Percentiles rank a stretch among this genome's conserved stretches.
Evolutionary conservation across 1,140 invertebrate genomes (phyloP).

Genomic region (Drosophila parvula): DNA sequence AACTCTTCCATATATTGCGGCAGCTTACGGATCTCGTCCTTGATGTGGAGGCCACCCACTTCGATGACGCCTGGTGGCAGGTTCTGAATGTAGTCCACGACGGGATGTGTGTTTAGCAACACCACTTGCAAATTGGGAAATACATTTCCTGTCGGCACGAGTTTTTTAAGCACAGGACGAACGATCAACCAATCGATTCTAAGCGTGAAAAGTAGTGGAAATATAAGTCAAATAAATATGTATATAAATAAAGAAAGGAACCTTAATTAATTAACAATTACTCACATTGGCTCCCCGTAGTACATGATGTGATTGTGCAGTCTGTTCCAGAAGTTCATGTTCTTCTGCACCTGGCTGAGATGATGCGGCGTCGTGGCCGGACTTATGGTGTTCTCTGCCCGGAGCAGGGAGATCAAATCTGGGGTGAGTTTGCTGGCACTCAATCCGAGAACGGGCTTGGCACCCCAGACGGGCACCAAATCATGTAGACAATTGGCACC

Average conservation of each 20-base stretch:
- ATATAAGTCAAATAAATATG: no score
- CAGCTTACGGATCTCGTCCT: conserved; percentile 52
- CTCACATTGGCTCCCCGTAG: conserved; percentile 53
- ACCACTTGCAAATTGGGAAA: conserved; percentile 62
- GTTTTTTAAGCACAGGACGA: conserved; percentile 9
- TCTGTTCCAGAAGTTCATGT: conserved; percentile 68
- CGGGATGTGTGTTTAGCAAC: conserved; percentile 84
- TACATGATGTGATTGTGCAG: conserved; percentile 71
- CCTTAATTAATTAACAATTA: neutral
- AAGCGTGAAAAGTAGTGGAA: no score
- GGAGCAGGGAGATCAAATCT: conserved; percentile 31
- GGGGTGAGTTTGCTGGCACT: conserved; percentile 60
- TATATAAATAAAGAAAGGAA: no score
- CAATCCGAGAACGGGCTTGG: conserved; percentile 58
- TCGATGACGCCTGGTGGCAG: conserved; percentile 85
- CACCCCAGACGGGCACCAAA: neutral
- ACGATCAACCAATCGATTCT: conserved; percentile 35
- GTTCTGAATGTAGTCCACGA: conserved; percentile 83
- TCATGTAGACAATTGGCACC: conserved; percentile 55
- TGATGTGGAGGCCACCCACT: conserved; percentile 85
- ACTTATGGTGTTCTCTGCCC: conserved; percentile 58
- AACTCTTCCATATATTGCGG: conserved; percentile 42
- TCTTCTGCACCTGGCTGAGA: conserved; percentile 25
- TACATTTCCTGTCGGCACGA: neutral
- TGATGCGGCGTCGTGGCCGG: conserved; percentile 57